Percentiles rank a stretch among this genome's conserved stretches.
Evolutionary conservation across 2,113 vertebrate species (phyloP).

Genomic region (Urocolius indicus): DNA sequence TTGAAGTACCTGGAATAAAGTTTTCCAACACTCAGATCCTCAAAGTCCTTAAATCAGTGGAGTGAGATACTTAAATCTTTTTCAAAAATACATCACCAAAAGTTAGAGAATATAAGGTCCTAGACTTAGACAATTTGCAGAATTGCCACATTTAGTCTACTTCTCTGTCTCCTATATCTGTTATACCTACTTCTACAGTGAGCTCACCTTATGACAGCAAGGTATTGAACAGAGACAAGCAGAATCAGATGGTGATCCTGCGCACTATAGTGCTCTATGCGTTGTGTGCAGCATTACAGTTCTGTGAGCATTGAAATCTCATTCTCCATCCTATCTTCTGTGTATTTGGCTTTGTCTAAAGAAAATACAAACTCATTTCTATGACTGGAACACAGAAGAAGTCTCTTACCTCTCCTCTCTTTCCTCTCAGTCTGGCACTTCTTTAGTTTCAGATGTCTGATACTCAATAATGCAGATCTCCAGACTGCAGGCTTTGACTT

Average conservation of each 20-base stretch:
- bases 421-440: not conserved
- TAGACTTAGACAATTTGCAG: not conserved
- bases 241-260: not conserved
- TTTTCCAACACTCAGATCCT: not conserved
- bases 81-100: not conserved
- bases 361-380: not conserved
- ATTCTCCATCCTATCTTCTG: not conserved
- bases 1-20: not conserved
- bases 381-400: not conserved
- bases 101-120: not conserved
- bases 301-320: not conserved
- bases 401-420: not conserved
- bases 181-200: not conserved
- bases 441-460: not conserved
- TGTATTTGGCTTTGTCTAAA: not conserved
- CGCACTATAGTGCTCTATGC: not conserved
- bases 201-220: not conserved
- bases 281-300: not conserved
- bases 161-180: not conserved
- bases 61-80: not conserved
- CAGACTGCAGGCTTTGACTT: not conserved
- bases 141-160: not conserved
- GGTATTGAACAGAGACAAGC: not conserved
- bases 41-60: not conserved
- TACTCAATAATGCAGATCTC: rapidly evolving